A percentile compares a stretch with the other conserved stretches of the same genome.
These are phyloP conservation scores for Drosophila tani DNA, from an alignment of 1,140 invertebrate species.

Conservation along the genomic window DNA sequence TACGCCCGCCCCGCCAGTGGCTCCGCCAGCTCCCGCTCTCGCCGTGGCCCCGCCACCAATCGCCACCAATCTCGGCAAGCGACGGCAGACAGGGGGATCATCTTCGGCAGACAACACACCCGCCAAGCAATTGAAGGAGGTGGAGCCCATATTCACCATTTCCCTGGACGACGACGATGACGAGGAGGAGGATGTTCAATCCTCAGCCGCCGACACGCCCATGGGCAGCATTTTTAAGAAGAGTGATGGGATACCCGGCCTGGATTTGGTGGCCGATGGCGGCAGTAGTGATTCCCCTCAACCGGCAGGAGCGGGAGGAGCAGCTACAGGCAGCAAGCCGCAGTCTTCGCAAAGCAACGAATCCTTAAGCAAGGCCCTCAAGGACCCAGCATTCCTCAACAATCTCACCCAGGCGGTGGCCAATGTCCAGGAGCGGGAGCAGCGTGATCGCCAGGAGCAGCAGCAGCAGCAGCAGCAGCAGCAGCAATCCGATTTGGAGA, in stretches of 20 bases:
- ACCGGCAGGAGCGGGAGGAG: constrained; percentile 4
- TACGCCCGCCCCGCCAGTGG: constrained; percentile 6
- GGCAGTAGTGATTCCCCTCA: background rate
- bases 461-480: constrained; percentile 2
- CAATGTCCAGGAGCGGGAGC: constrained; percentile 59
- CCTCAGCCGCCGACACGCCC: constrained; percentile 10
- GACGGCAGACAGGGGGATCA: constrained; percentile 16
- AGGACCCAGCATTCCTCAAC: constrained; percentile 73
- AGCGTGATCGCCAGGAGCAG: constrained; percentile 18
- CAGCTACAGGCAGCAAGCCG: background rate
- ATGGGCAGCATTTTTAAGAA: constrained; percentile 81
- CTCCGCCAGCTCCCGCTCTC: background rate
- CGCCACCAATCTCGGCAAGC: constrained; percentile 40
- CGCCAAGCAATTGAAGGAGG: constrained; percentile 46
- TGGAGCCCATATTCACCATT: constrained; percentile 54
- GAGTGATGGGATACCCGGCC: constrained; percentile 87
- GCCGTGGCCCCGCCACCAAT: background rate
- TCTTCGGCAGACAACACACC: background rate
- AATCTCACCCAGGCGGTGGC: constrained; percentile 71
- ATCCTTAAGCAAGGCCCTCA: constrained; percentile 63
- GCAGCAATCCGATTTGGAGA: constrained; percentile 3
- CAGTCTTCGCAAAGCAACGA: constrained; percentile 6
- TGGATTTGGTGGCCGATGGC: constrained; percentile 86
- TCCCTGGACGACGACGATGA: constrained; percentile 72
- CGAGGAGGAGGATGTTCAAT: background rate